A percentile compares a stretch with the other conserved stretches of the same genome.
Conservation (phyloP, 64 coral and sea anemone species). For the Orbicella faveolata region DNA sequence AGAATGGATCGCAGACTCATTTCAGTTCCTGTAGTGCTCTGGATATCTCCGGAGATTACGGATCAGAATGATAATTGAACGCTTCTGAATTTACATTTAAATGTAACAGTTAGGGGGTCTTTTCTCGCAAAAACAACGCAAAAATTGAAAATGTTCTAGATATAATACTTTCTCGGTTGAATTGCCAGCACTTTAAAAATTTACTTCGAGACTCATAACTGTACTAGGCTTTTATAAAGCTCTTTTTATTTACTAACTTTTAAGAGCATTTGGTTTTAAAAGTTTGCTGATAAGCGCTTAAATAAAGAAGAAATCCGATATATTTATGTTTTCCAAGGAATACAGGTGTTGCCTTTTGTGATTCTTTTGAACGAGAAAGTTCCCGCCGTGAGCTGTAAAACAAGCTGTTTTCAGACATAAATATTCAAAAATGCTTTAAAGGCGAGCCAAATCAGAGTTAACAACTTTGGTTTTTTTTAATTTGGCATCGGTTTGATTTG, state of each 20-base stretch:
- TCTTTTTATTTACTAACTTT: background rate
- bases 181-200: too few species aligned
- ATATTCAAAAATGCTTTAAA: slow-evolving; percentile 1
- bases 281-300: background rate
- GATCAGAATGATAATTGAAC: background rate
- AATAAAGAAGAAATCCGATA: background rate
- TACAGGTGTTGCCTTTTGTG: slow-evolving; percentile 9
- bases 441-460: background rate
- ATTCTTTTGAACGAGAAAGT: slow-evolving; percentile 3
- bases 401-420: background rate
- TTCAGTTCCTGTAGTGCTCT: too few species aligned
- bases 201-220: too few species aligned
- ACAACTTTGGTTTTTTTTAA: background rate
- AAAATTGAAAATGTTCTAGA: too few species aligned
- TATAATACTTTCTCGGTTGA: too few species aligned
- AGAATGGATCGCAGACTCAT: too few species aligned
- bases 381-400: background rate
- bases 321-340: background rate
- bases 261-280: background rate
- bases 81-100: background rate
- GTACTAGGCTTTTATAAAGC: too few species aligned
- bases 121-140: background rate
- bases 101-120: background rate
- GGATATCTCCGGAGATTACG: background rate
- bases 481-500: background rate